Conservation (phyloP, 1,140 invertebrate genomes). For the Gonatopus flavifemur region DNA sequence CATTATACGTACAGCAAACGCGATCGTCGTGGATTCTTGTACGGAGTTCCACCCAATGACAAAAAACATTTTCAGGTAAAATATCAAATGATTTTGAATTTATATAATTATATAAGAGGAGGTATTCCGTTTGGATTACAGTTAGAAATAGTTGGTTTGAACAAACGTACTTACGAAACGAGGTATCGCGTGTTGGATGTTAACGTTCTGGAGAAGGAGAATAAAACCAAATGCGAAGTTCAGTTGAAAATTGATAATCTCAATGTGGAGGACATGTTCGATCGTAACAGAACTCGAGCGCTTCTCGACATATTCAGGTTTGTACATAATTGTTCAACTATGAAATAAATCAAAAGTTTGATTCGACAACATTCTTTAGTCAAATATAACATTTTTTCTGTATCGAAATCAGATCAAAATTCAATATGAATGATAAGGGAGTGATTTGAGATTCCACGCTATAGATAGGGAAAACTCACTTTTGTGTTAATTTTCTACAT, state of each 20-base stretch:
- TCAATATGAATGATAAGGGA: no score
- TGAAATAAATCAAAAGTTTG: no score
- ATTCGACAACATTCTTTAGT: no score
- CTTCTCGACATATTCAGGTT: conserved; percentile 74
- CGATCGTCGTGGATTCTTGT: conserved; percentile 74
- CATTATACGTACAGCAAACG: conserved; percentile 75
- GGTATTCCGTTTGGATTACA: conserved; percentile 46
- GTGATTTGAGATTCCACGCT: no score
- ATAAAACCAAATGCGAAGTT: conserved; percentile 73
- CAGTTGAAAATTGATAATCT: conserved; percentile 87
- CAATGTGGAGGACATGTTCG: conserved; percentile 81
- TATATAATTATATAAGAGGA: not conserved
- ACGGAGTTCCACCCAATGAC: conserved; percentile 73
- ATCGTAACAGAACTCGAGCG: conserved; percentile 65
- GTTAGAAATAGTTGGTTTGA: conserved; percentile 76
- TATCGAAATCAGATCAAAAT: no score
- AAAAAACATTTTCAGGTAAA: conserved; percentile 59
- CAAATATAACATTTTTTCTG: no score
- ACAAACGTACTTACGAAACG: conserved; percentile 77
- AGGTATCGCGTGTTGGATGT: conserved; percentile 66
- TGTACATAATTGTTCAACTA: no score
- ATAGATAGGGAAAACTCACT: no score
- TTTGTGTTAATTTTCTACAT: no score
- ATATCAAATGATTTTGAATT: no score
- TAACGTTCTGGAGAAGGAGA: conserved; percentile 66